A percentile compares a stretch with the other conserved stretches of the same genome.
Evolutionary conservation across 2,888 invertebrate genomes (phyloP).

Genomic region (Scaptomyza cyrtandrae): DNA sequence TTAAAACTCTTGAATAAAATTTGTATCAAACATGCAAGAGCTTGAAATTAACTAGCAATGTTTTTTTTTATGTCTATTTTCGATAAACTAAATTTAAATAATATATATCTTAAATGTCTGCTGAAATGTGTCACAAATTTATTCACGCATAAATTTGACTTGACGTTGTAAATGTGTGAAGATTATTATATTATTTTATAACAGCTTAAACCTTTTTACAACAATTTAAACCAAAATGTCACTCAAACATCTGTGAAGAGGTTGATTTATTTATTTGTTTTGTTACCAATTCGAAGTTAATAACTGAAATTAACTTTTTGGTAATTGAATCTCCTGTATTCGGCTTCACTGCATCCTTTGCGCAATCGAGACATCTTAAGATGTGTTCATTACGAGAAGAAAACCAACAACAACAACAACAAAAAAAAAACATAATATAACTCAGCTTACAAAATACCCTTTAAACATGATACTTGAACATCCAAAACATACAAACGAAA

Average conservation of each 20-base stretch:
- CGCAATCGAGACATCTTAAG: slow-evolving; percentile 20
- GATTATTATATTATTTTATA: slow-evolving; percentile 2
- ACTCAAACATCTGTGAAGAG: not conserved
- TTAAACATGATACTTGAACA: slow-evolving; percentile 34
- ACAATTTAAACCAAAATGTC: slow-evolving; percentile 5
- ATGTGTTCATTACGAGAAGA: slow-evolving; percentile 36
- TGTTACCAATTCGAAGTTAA: not conserved
- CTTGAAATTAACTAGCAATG: not conserved
- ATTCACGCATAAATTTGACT: slow-evolving; percentile 1
- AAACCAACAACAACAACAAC: not conserved
- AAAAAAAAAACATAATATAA: slow-evolving; percentile 33
- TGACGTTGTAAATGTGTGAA: slow-evolving; percentile 6
- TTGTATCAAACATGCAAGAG: no score
- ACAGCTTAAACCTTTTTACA: not conserved
- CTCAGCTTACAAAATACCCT: slow-evolving; percentile 29
- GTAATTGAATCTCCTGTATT: not conserved
- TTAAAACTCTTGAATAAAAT: no score
- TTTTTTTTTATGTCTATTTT: not conserved
- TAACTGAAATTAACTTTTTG: not conserved
- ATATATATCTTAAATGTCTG: not conserved
- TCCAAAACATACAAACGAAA: not conserved
- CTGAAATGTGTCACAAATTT: slow-evolving; percentile 3
- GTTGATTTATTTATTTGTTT: not conserved
- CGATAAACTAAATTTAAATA: not conserved
- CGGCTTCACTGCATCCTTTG: slow-evolving; percentile 3